Conservation (phyloP, 1,140 invertebrate species). For the Adelges cooleyi region DNA sequence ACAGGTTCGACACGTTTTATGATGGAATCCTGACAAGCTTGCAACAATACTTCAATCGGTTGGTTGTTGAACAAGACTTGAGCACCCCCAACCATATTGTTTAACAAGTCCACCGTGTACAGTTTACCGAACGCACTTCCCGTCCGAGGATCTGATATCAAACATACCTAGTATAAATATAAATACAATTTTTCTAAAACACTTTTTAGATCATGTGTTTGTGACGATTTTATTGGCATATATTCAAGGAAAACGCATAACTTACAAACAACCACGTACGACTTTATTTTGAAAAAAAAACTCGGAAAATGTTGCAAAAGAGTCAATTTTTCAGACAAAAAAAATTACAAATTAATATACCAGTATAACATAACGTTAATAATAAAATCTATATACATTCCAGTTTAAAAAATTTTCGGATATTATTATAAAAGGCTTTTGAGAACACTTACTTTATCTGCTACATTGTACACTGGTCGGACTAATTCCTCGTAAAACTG, state of each 20-base stretch:
- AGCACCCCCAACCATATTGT: constrained; percentile 68
- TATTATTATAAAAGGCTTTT: no score
- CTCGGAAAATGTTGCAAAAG: no score
- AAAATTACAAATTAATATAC: no score
- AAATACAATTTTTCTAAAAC: no score
- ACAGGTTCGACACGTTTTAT: constrained; percentile 63
- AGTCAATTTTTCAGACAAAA: no score
- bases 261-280: no score
- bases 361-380: background rate
- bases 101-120: constrained; percentile 75
- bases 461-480: constrained; percentile 64
- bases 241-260: no score
- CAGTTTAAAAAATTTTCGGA: no score
- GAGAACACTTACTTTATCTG: constrained; percentile 54
- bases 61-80: constrained; percentile 78
- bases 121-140: constrained; percentile 59
- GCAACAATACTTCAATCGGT: constrained; percentile 60
- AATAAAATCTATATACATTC: background rate
- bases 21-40: constrained; percentile 62
- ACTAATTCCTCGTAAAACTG: constrained; percentile 73
- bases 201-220: no score
- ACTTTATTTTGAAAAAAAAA: no score
- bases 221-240: no score
- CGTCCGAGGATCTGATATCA: constrained; percentile 72
- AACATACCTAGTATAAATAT: constrained; percentile 60